Evolutionary conservation across 2,113 vertebrate species (phyloP), one percentile per base, ranked within the genome.

Genomic region (Rhinogobius similis): DNA sequence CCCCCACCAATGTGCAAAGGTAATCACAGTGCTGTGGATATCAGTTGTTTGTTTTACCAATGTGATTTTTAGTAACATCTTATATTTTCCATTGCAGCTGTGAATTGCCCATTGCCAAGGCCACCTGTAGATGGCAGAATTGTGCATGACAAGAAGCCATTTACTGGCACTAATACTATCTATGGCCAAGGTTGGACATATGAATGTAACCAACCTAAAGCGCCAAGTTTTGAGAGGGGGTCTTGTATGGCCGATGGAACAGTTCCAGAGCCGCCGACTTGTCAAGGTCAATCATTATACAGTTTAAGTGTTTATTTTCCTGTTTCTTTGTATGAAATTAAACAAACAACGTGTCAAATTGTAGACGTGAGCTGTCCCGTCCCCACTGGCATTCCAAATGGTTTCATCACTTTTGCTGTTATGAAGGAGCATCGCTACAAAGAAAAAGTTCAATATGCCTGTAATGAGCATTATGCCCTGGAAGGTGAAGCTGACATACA

Each of bases 381-480:
- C 16, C 97, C 96, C 1, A 44, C 74, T 11, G 83, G 65, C 44
- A 92, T 97, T 70, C 88, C 91, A 0, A 94, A 97, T 0, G 96
- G 97, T 6, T 91, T 95, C 70, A 79, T 98, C 59, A 93, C 93
- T 44, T 93, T 96, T 36, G 92, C 88, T 16, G 91, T 93, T 18
- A 92, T 88, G 14, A 89, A 74, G 56, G 82, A 61, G 0, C 94
- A 96, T 1, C 59, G 90, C 68, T 98, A 97, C 62, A 92, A 92
- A 0, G 96, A 97, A 8, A 94, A 70, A 0, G 92, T 96, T 48
- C 93, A 65, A 1, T 98, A 94, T 0, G 94, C 91, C 78, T 98
- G 97, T 87, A 88, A 93, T 43, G n/a, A 84, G 0, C 72, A 90
- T 14, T 95, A 93, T 0, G 18, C 85, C 23, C 76, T 98, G 71